Conservation (phyloP, 2,797 vertebrate species). For the Florisuga fusca region DNA sequence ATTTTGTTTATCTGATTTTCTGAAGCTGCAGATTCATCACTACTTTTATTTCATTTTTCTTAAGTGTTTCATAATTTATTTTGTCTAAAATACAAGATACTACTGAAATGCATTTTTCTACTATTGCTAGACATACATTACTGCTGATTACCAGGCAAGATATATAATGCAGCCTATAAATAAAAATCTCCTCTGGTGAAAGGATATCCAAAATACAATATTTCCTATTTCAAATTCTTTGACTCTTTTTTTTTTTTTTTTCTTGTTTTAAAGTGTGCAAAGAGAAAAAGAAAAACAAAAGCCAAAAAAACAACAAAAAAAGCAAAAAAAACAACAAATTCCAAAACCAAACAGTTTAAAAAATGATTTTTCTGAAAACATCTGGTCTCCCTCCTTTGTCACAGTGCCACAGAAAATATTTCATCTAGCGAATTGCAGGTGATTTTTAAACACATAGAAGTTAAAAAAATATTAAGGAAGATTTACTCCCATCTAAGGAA, state of each 20-base stretch:
- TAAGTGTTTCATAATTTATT: conserved; percentile 65
- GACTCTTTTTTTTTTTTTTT: background rate
- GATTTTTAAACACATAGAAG: conserved; percentile 44
- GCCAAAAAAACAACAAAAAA: background rate
- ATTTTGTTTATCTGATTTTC: conserved; percentile 73
- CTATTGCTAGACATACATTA: conserved; percentile 53
- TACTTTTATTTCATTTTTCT: conserved; percentile 65
- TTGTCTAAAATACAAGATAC: conserved; percentile 52
- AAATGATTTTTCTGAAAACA: conserved; percentile 47
- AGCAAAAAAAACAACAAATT: background rate
- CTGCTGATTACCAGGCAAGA: conserved; percentile 60
- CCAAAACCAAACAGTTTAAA: background rate
- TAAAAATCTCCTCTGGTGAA: conserved; percentile 55
- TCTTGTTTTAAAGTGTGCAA: conserved; percentile 55
- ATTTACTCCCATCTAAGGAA: background rate
- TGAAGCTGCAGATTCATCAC: conserved; percentile 65
- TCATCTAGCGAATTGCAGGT: conserved; percentile 33
- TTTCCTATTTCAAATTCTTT: conserved; percentile 45
- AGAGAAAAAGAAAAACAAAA: background rate
- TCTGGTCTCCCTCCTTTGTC: conserved; percentile 17
- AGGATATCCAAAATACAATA: conserved; percentile 48
- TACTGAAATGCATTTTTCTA: conserved; percentile 60
- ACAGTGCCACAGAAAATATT: conserved; percentile 59
- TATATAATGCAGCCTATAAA: conserved; percentile 64
- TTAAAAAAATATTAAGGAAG: conserved; percentile 22